These are phyloP conservation scores for Xestia c-nigrum DNA, from an alignment of 2,888 invertebrate species.

Conservation along the genomic window DNA sequence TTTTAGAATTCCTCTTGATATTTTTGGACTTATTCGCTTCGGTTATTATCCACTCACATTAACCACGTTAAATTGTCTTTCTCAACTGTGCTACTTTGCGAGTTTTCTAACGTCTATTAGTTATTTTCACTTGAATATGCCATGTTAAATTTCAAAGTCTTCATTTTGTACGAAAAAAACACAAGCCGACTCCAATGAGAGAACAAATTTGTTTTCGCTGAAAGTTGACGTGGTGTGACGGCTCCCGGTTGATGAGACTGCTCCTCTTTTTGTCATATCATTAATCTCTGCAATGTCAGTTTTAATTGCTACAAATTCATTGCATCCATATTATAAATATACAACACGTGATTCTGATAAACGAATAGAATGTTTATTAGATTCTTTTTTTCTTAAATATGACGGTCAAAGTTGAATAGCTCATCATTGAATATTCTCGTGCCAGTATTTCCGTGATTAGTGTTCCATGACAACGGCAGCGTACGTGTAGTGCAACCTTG, in stretches of 20 bases:
- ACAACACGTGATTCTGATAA: slow-evolving; percentile 1
- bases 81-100: background rate
- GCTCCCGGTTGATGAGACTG: slow-evolving; percentile 69
- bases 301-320: slow-evolving; percentile 71
- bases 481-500: slow-evolving; percentile 79
- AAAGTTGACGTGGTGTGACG: slow-evolving; percentile 77
- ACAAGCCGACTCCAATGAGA: slow-evolving; percentile 55
- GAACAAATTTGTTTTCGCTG: slow-evolving; percentile 75
- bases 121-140: slow-evolving; percentile 9
- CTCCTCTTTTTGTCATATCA: slow-evolving; percentile 68
- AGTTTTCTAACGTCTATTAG: background rate
- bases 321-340: slow-evolving; percentile 34
- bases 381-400: slow-evolving; percentile 2
- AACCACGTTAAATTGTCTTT: background rate
- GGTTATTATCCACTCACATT: background rate
- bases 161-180: slow-evolving; percentile 32
- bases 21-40: background rate
- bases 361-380: background rate
- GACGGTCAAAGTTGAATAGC: slow-evolving; percentile 7
- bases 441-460: slow-evolving; percentile 75
- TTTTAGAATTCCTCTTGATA: background rate
- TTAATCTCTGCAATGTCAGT: slow-evolving; percentile 79
- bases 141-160: slow-evolving; percentile 26
- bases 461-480: slow-evolving; percentile 71
- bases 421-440: slow-evolving; percentile 60